A percentile compares a stretch with the other conserved stretches of the same genome.
phyloP scores from a whole-genome alignment of 2,113 vertebrate species.

The Marcusenius ussheri region DNA sequence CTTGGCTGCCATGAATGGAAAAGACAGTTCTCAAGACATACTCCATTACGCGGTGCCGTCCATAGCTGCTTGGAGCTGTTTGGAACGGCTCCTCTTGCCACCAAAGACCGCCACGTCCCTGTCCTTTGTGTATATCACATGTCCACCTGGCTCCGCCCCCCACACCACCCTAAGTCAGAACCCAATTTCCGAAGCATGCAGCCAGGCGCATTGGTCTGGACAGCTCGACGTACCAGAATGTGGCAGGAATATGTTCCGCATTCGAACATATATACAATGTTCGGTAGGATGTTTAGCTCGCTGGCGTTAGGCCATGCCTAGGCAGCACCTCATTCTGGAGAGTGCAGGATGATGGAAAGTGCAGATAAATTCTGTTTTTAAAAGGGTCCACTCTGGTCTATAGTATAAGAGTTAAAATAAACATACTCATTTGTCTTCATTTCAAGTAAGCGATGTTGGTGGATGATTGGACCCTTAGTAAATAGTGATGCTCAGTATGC shows the following conservation, averaged over 20 bases:
- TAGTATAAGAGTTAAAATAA: constrained; percentile 7
- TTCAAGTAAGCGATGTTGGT: neutral
- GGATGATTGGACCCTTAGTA: neutral
- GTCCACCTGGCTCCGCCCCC: neutral
- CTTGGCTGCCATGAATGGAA: constrained; percentile 35
- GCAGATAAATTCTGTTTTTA: neutral
- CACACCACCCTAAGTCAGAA: neutral
- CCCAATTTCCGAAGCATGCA: neutral
- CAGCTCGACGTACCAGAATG: neutral
- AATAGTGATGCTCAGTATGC: neutral
- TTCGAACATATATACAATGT: neutral
- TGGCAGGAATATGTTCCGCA: neutral
- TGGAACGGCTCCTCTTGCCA: neutral
- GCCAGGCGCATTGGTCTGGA: neutral
- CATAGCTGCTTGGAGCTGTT: neutral
- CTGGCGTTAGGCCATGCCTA: neutral
- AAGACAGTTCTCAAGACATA: constrained; percentile 26
- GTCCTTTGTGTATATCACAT: neutral
- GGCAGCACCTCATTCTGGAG: neutral
- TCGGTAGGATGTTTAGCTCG: neutral
- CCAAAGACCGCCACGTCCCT: neutral
- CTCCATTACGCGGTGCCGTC: neutral
- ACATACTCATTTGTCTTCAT: constrained; percentile 2
- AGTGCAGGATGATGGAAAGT: neutral
- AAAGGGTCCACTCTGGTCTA: neutral